A percentile compares a stretch with the other conserved stretches of the same genome.
Conservation (phyloP, 2,113 vertebrate genomes). For the Pangasianodon gigas region DNA sequence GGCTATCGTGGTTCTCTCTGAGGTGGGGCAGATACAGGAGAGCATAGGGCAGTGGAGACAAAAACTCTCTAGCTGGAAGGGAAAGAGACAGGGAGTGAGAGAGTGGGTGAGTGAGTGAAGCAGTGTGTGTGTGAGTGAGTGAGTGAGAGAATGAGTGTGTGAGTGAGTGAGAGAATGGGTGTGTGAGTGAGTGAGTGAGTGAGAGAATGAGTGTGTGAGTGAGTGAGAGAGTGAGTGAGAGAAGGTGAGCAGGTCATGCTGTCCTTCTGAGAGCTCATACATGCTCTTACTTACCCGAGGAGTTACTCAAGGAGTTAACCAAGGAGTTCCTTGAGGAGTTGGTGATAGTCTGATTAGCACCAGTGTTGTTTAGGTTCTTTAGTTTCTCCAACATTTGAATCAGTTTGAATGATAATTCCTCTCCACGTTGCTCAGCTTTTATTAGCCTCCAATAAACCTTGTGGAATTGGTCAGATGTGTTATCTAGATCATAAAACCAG, state of each 20-base stretch:
- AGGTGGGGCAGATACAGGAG: slow-evolving; percentile 52
- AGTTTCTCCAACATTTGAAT: slow-evolving; percentile 29
- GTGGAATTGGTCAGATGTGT: not conserved
- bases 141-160: too few relatives aligned
- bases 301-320: too few relatives aligned
- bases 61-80: slow-evolving; percentile 14
- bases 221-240: not conserved
- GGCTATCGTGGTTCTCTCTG: slow-evolving; percentile 14
- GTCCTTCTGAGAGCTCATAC: not conserved
- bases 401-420: slow-evolving; percentile 42
- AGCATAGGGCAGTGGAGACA: slow-evolving; percentile 12
- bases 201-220: too few relatives aligned
- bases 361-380: slow-evolving; percentile 1
- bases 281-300: not conserved
- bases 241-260: not conserved
- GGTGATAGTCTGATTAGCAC: not conserved
- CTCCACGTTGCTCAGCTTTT: slow-evolving; percentile 44
- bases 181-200: too few relatives aligned
- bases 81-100: not conserved
- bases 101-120: not conserved
- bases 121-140: too few relatives aligned
- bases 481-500: slow-evolving; percentile 21
- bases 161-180: too few relatives aligned
- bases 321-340: slow-evolving; percentile 16
- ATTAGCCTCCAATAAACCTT: slow-evolving; percentile 45